These are phyloP conservation scores for Dolichopus griseipennis DNA, from an alignment of 2,888 invertebrate genomes.

Conservation along the genomic window DNA sequence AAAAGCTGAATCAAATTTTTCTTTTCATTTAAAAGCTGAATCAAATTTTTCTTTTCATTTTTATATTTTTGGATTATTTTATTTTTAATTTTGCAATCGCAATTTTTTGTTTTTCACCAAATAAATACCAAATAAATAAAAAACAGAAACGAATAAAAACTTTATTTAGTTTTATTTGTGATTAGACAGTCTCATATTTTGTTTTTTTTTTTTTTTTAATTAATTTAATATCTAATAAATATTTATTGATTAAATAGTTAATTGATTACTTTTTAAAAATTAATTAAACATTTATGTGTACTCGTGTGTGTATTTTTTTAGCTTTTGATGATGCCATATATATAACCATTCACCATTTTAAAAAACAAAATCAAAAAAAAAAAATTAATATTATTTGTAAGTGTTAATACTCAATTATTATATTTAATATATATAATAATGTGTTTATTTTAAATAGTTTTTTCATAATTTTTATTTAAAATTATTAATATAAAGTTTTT, in stretches of 20 bases:
- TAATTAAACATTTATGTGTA: background rate
- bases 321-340: background rate
- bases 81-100: background rate
- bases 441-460: no score
- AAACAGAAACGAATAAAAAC: no score
- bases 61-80: background rate
- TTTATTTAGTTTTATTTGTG: background rate
- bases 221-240: background rate
- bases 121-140: no score
- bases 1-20: background rate
- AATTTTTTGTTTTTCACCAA: background rate
- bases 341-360: no score
- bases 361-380: no score
- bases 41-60: background rate
- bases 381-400: no score
- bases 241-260: background rate
- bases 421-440: no score
- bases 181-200: constrained; percentile 4
- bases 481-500: no score
- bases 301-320: background rate
- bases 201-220: no score
- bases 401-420: no score
- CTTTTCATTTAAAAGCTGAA: background rate
- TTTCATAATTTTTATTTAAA: no score
- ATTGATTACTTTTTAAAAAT: background rate